A percentile compares a stretch with the other conserved stretches of the same genome.
These are phyloP conservation scores for Lagodon rhomboides DNA, from an alignment of 2,797 vertebrate genomes.

Conservation along the genomic window DNA sequence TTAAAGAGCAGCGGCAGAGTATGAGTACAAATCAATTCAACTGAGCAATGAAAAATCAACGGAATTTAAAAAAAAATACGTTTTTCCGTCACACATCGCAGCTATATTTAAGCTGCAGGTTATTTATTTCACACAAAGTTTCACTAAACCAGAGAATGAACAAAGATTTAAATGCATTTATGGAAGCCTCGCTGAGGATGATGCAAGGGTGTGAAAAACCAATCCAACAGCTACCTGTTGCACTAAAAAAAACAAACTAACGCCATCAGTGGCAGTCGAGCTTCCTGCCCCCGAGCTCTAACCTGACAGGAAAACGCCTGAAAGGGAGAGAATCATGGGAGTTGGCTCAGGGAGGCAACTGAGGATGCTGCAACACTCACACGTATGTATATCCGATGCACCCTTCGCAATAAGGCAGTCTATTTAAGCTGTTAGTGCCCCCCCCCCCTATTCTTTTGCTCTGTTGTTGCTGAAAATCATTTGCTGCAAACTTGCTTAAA, in stretches of 20 bases:
- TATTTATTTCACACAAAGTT: constrained; percentile 27
- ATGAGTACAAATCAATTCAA: constrained; percentile 2
- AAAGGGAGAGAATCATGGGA: constrained; percentile 20
- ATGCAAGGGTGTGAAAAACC: constrained; percentile 72
- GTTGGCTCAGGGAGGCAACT: background rate
- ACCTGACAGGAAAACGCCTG: constrained; percentile 51
- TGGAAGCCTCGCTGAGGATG: constrained; percentile 52
- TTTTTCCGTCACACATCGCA: background rate
- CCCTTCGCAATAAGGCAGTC: background rate
- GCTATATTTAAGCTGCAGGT: constrained; percentile 7
- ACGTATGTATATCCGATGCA: background rate
- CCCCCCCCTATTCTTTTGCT: background rate
- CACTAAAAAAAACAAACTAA: constrained; percentile 42
- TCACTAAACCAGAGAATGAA: constrained; percentile 29
- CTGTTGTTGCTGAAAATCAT: background rate
- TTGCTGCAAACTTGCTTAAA: background rate
- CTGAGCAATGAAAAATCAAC: background rate
- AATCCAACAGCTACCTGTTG: constrained; percentile 52
- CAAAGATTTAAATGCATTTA: constrained; percentile 55
- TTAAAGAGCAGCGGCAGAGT: background rate
- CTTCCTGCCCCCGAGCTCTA: constrained; percentile 45
- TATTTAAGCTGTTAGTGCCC: background rate
- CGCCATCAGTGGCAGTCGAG: constrained; percentile 11
- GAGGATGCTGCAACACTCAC: background rate
- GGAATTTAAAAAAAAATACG: background rate